A percentile compares a stretch with the other conserved stretches of the same genome.
phyloP scores from a whole-genome alignment of 1,140 invertebrate genomes.

The Sycobia sp. region DNA sequence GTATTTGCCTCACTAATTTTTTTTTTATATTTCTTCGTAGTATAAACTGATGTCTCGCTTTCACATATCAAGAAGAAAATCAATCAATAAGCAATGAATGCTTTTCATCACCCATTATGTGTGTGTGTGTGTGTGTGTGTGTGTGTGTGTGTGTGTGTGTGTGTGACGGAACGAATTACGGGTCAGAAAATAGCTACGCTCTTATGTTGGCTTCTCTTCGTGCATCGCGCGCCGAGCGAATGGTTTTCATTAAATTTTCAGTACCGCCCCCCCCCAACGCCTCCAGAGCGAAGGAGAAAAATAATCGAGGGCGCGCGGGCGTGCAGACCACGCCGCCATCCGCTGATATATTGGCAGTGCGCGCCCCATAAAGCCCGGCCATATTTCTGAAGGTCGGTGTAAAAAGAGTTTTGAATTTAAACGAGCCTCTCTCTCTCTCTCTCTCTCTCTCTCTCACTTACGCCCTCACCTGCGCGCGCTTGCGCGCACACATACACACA shows the following conservation, averaged over 20 bases:
- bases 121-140: background rate
- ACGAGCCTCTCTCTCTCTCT: no score
- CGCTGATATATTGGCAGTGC: slow-evolving; percentile 20
- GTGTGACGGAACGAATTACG: background rate
- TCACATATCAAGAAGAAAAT: no score
- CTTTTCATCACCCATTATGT: no score
- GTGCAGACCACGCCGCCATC: slow-evolving; percentile 6
- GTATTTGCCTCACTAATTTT: no score
- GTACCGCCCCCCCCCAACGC: background rate
- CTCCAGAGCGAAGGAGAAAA: background rate
- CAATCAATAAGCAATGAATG: no score
- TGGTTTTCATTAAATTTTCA: background rate
- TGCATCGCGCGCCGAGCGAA: background rate
- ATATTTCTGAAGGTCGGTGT: slow-evolving; percentile 24
- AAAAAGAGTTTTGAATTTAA: slow-evolving; percentile 33
- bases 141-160: slow-evolving; percentile 1
- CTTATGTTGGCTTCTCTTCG: background rate
- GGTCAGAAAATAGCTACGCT: no score
- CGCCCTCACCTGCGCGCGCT: no score
- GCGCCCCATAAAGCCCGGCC: slow-evolving; percentile 10
- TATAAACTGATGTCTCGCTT: no score
- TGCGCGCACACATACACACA: background rate
- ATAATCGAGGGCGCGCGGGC: background rate
- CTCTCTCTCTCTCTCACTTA: no score
- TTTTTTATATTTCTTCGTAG: no score